Evolutionary conservation across 2,113 vertebrate species (phyloP).

Genomic region (Lanius ludovicianus): DNA sequence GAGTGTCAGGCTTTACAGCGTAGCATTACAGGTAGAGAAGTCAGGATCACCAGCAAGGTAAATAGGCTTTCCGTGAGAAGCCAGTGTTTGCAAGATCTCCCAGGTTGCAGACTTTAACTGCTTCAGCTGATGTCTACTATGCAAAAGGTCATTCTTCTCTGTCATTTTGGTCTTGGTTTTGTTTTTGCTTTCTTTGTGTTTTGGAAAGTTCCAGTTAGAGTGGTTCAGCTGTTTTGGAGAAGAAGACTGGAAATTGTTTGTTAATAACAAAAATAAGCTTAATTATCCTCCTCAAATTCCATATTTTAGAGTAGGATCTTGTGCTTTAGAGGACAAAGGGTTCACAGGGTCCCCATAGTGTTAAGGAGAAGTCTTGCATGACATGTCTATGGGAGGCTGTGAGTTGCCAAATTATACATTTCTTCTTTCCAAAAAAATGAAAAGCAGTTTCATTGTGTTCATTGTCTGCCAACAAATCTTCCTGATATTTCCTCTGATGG

Average conservation of each 20-base stretch:
- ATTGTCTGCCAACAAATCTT: neutral
- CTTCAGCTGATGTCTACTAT: neutral
- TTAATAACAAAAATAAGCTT: slow-evolving; percentile 13
- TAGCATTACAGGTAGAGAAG: neutral
- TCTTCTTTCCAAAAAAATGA: neutral
- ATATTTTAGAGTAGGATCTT: neutral
- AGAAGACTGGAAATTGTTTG: neutral
- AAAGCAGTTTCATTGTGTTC: neutral
- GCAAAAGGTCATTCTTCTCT: neutral
- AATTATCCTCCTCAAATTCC: neutral
- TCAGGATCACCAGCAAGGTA: neutral
- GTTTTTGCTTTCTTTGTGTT: neutral
- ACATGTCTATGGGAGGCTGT: neutral
- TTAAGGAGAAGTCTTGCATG: neutral
- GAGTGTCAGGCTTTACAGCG: neutral
- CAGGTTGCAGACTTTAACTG: neutral
- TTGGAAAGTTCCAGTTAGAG: slow-evolving; percentile 23
- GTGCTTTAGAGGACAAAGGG: neutral
- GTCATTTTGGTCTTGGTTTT: neutral
- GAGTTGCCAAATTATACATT: neutral
- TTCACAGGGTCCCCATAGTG: neutral
- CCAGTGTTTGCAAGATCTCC: neutral
- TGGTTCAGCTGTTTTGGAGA: slow-evolving; percentile 1
- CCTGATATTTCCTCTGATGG: neutral
- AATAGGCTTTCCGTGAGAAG: neutral